Base-by-base conservation (phyloP, 2,888 invertebrate species). In the Heliconius hortense region DNA sequence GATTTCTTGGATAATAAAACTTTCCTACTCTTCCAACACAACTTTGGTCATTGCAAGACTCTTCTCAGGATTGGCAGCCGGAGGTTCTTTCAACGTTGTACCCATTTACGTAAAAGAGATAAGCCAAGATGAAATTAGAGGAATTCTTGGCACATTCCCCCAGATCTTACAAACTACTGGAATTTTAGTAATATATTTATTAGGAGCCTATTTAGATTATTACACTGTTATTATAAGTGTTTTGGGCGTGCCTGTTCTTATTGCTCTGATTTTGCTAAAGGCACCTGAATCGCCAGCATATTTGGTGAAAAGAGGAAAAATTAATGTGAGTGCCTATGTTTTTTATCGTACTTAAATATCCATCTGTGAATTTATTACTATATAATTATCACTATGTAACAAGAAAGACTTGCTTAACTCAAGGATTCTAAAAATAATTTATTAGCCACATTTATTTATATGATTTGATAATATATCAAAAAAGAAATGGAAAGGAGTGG, bases 201-300 rank as follows among this genome's bases (percentile, higher is more conserved):
- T 91, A 78, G 91, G 92, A 28, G 85, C 87, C 0, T 88, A 88
- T 76, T 76, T 90, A 60, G 83, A 86, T 26, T 92, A 91, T 73
- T 80, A 82, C 56, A 84, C 85, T 0, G 84, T 90, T 3, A 62
- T 90, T 2, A 88, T 87, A 83, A 82, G 86, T 0, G 85, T 85
- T 3, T 35, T 89, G 1, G 81, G 82, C n/a, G 74, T 90, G 5
- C 88, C 89, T 0, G 74, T 89, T 3, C 8, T 87, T 1, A 86
- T 86, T 64, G 76, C 84, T 4, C n/a, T 88, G 2, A 70, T 89
- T 26, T 85, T 92, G 82, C 53, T 88, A 11, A 86, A 84, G 76
- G 88, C 89, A 74, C 92, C 93, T 3, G 93, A 93, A 74, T 89
- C 92, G 4, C 92, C 93, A n/a, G 88, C 89, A 1, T 92, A 86